These are phyloP conservation scores for Vollenhovia emeryi DNA, from an alignment of 1,140 invertebrate genomes.

Conservation along the genomic window DNA sequence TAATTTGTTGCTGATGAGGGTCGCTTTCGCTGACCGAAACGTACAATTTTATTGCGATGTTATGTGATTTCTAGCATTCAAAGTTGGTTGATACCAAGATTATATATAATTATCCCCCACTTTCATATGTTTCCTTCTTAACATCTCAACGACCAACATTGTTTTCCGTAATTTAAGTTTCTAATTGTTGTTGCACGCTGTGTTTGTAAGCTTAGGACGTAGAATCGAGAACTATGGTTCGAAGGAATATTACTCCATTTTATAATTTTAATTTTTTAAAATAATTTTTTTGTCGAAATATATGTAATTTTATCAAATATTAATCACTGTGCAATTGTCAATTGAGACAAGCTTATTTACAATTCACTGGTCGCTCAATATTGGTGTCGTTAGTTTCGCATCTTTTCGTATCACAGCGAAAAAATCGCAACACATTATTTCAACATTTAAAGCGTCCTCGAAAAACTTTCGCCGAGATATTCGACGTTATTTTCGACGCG, in stretches of 20 bases:
- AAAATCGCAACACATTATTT: not conserved
- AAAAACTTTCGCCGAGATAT: not conserved
- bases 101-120: no score
- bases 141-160: no score
- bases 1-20: no score
- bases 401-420: not conserved
- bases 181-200: not conserved
- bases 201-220: not conserved
- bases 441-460: not conserved
- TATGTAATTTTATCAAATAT: not conserved
- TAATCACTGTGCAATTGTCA: not conserved
- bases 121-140: no score
- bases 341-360: not conserved
- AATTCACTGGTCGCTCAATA: not conserved
- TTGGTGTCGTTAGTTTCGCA: not conserved
- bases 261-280: not conserved
- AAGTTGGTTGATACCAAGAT: no score
- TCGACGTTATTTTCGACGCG: constrained; percentile 15
- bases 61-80: no score
- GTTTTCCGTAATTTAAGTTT: no score
- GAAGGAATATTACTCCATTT: not conserved
- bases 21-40: no score
- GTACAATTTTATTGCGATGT: no score
- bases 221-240: not conserved
- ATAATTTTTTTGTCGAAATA: not conserved